Base-by-base conservation (phyloP, 2,888 invertebrate genomes). In the Aromia moschata region DNA sequence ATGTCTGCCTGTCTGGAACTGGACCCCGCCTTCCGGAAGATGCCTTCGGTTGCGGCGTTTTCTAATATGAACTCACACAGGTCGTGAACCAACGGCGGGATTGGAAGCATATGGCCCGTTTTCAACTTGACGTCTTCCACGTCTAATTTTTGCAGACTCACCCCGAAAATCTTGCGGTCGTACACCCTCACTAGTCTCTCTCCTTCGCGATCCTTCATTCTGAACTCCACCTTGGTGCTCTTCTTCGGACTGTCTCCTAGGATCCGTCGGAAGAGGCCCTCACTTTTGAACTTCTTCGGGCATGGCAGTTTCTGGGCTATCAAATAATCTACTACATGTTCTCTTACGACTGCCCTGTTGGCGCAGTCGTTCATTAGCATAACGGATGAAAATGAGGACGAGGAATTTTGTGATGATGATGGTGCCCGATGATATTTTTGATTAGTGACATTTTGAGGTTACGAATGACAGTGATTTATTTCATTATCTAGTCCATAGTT, bases 11-110 rank as follows among this genome's bases (percentile, higher is more conserved):
- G 93, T 61, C 93, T 84, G 36, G 86, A 83, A 67, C 90, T 86
- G 1, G 93, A 92, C 7, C 94, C 95, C 31, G 92, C 92, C 83
- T 94, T 94, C 3, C 95, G 85, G 77, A 95, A 95, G 36, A 95
- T 81, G 0, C 95, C 95, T 76, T 94, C 94, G n/a, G 88, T 86
- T 52, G 86, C 84, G 15, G 89, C 84, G 77, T 89, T 85, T 43
- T 86, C 82, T 60, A 87, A 81, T 47, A 93, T 84, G 69, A 86
- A 87, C 46, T 86, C 82, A 67, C 90, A 89, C 72, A 90, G 85
- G 73, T 90, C 88, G 66, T 87, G 85, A 0, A 92, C 86, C 71
- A 92, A 86, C 62, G 84, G 82, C 4, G 93, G 92, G 17, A 92
- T 86, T 75, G 87, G 83, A 33, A 91, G 81, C 53, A 87, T 85